These are phyloP conservation scores for Sinella curviseta DNA, from an alignment of 1,140 invertebrate genomes.

Conservation along the genomic window DNA sequence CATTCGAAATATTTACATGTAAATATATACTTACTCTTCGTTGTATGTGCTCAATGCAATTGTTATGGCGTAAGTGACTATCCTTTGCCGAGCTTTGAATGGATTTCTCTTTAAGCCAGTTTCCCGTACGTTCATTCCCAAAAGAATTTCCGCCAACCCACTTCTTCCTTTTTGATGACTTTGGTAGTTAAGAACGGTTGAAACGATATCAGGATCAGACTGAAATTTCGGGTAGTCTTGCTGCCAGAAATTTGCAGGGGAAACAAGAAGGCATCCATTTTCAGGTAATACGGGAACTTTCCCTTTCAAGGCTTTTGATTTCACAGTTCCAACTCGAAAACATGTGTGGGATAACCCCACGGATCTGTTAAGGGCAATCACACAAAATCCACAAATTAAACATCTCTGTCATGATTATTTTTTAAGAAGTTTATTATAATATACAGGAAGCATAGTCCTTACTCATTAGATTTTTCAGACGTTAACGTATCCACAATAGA, in stretches of 20 bases:
- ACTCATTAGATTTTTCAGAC: neutral
- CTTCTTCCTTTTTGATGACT: conserved; percentile 72
- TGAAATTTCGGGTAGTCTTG: conserved; percentile 69
- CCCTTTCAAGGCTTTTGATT: conserved; percentile 61
- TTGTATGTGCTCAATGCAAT: conserved; percentile 80
- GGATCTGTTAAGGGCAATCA: neutral
- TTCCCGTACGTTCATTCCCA: conserved; percentile 85
- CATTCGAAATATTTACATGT: neutral
- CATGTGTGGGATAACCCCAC: conserved; percentile 60
- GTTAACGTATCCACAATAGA: conserved; percentile 67
- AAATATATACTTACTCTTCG: conserved; percentile 35
- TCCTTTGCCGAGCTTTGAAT: conserved; percentile 73
- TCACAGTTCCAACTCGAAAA: conserved; percentile 79
- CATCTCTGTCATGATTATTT: neutral
- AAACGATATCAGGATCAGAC: conserved; percentile 73
- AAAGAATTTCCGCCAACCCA: conserved; percentile 83
- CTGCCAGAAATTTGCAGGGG: conserved; percentile 91
- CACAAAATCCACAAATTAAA: neutral
- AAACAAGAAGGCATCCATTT: conserved; percentile 87
- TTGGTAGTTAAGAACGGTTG: conserved; percentile 78
- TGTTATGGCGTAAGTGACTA: conserved; percentile 87
- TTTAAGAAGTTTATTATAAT: neutral
- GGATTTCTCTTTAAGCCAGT: conserved; percentile 86
- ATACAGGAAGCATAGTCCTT: no score
- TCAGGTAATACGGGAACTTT: conserved; percentile 72